phyloP scores from a whole-genome alignment of 2,888 invertebrate species.

The Drosophila flavopinicola region DNA sequence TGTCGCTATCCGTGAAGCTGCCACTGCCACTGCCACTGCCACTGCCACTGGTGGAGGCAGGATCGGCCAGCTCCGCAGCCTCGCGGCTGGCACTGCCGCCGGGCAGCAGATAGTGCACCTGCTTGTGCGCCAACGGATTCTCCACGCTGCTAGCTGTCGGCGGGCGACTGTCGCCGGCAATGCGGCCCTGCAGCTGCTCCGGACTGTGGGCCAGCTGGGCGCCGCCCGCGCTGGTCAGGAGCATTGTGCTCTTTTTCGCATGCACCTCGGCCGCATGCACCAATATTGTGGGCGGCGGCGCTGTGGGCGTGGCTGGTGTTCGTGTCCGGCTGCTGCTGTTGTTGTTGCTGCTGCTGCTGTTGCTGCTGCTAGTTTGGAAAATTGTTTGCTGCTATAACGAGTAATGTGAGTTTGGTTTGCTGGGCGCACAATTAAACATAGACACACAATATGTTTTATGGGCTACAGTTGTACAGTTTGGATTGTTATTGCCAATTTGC shows the following conservation, averaged over 20 bases:
- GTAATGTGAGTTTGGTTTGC: slow-evolving; percentile 76
- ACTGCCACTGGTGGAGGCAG: no score
- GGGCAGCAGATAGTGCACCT: slow-evolving; percentile 62
- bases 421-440: slow-evolving; percentile 51
- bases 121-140: slow-evolving; percentile 52
- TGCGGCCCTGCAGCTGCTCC: slow-evolving; percentile 32
- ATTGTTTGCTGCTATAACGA: slow-evolving; percentile 82
- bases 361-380: slow-evolving; percentile 78
- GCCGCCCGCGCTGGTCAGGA: slow-evolving; percentile 55
- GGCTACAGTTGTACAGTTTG: background rate
- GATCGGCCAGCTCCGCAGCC: no score
- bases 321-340: slow-evolving; percentile 8
- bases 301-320: slow-evolving; percentile 13
- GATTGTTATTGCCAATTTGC: no score
- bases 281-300: slow-evolving; percentile 72
- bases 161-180: slow-evolving; percentile 18
- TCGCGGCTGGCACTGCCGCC: no score
- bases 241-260: slow-evolving; percentile 58
- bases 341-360: slow-evolving; percentile 33
- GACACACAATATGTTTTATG: slow-evolving; percentile 27
- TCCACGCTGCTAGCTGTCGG: slow-evolving; percentile 16
- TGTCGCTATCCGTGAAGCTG: slow-evolving; percentile 14
- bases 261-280: slow-evolving; percentile 81
- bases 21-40: slow-evolving; percentile 16
- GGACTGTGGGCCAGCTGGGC: slow-evolving; percentile 42